phyloP scores from a whole-genome alignment of 2,113 vertebrate species.

The Nestor notabilis region DNA sequence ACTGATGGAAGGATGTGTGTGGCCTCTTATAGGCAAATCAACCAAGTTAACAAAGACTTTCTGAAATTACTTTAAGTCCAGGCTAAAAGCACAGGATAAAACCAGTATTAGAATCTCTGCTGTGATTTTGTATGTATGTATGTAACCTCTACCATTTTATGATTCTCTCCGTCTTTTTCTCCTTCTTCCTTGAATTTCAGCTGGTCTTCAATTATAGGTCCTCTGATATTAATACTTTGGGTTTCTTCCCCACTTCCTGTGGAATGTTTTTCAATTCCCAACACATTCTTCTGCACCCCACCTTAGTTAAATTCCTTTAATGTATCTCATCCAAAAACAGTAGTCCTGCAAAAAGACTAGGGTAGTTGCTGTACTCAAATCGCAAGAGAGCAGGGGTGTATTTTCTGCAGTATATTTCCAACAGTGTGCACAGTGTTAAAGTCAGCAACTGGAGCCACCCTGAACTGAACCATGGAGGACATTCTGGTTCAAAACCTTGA shows the following conservation, averaged over 20 bases:
- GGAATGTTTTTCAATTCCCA: not conserved
- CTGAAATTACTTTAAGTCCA: not conserved
- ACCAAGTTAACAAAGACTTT: not conserved
- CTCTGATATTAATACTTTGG: not conserved
- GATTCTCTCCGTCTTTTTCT: not conserved
- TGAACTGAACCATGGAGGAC: not conserved
- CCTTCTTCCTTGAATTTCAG: not conserved
- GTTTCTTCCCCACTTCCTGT: not conserved
- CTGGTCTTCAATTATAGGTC: not conserved
- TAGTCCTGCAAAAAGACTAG: not conserved
- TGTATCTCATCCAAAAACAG: not conserved
- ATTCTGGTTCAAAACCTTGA: not conserved
- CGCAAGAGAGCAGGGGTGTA: fast-evolving
- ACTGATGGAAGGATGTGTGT: not conserved
- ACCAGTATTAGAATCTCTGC: not conserved
- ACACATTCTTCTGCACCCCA: not conserved
- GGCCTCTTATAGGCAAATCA: not conserved
- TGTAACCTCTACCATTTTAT: not conserved
- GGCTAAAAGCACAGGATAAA: not conserved
- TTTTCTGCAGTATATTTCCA: not conserved
- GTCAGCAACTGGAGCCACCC: not conserved
- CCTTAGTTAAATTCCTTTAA: not conserved
- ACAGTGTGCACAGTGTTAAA: not conserved
- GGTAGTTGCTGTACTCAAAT: not conserved
- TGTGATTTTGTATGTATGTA: not conserved